phyloP scores from a whole-genome alignment of 2,888 invertebrate genomes.

The Ditylenchus weischeri region DNA sequence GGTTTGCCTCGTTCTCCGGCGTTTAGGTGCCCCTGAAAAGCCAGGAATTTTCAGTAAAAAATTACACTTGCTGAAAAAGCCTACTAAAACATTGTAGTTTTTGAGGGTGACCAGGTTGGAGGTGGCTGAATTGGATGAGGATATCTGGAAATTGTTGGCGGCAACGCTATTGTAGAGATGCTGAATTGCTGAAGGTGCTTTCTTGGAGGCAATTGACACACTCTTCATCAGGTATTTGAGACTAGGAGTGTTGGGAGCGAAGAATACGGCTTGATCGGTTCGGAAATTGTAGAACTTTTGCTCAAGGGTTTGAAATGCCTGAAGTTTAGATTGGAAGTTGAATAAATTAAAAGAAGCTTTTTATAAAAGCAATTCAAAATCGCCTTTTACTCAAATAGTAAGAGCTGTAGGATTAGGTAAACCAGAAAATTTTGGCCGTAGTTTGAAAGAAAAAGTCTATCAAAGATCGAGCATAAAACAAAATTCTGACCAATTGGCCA shows the following conservation, averaged over 20 bases:
- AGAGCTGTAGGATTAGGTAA: no score
- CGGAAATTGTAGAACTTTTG: slow-evolving; percentile 32
- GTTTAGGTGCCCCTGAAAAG: slow-evolving; percentile 45
- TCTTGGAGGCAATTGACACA: slow-evolving; percentile 25
- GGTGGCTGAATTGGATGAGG: slow-evolving; percentile 28
- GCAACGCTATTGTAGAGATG: slow-evolving; percentile 47
- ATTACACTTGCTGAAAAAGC: slow-evolving; percentile 13
- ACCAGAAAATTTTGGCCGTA: no score
- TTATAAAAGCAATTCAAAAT: no score
- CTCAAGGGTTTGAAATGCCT: slow-evolving; percentile 47
- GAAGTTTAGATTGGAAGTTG: no score
- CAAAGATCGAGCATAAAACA: no score
- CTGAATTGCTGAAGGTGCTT: slow-evolving; percentile 40
- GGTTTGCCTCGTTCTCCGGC: slow-evolving; percentile 65
- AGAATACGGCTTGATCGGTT: slow-evolving; percentile 51
- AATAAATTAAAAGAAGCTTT: slow-evolving; percentile 13
- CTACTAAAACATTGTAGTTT: slow-evolving; percentile 40
- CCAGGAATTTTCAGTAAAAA: slow-evolving; percentile 3
- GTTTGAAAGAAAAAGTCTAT: no score
- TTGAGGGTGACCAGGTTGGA: slow-evolving; percentile 22
- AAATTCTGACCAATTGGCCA: no score
- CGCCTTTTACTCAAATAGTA: no score
- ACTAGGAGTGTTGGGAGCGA: slow-evolving; percentile 35
- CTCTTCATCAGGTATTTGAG: slow-evolving; percentile 32
- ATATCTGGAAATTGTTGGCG: slow-evolving; percentile 52